Conservation (phyloP, 2,888 invertebrate genomes). For the Clepsis dumicolana region DNA sequence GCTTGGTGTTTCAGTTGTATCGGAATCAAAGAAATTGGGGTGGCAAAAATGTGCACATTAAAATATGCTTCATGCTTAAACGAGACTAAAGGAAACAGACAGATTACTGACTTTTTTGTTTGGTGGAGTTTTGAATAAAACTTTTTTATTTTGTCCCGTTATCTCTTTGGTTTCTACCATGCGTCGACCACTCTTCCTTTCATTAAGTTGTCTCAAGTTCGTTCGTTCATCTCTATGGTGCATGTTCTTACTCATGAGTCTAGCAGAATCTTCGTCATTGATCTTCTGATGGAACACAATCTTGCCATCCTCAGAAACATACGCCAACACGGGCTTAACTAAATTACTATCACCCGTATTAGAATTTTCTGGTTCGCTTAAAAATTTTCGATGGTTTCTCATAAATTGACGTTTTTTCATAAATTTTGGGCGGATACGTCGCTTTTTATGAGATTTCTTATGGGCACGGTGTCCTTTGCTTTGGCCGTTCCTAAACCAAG, state of each 20-base stretch:
- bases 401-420: constrained; percentile 17
- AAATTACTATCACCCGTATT: constrained; percentile 44
- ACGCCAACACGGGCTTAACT: constrained; percentile 53
- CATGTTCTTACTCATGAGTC: constrained; percentile 49
- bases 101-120: constrained; percentile 68
- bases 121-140: constrained; percentile 63
- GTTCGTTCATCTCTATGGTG: neutral
- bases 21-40: neutral
- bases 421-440: neutral
- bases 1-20: neutral
- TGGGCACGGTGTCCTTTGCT: neutral
- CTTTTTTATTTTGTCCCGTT: constrained; percentile 60
- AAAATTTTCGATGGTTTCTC: constrained; percentile 42
- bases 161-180: neutral
- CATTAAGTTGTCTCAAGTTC: neutral
- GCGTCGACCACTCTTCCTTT: neutral
- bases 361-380: neutral
- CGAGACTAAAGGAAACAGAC: constrained; percentile 68
- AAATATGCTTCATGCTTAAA: constrained; percentile 43
- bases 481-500: neutral
- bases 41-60: too few species aligned
- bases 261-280: constrained; percentile 59
- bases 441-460: neutral
- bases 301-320: constrained; percentile 54
- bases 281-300: constrained; percentile 63